Evolutionary conservation across 1,140 invertebrate genomes (phyloP).

Genomic region (Stenopsyche tienmushanensis): DNA sequence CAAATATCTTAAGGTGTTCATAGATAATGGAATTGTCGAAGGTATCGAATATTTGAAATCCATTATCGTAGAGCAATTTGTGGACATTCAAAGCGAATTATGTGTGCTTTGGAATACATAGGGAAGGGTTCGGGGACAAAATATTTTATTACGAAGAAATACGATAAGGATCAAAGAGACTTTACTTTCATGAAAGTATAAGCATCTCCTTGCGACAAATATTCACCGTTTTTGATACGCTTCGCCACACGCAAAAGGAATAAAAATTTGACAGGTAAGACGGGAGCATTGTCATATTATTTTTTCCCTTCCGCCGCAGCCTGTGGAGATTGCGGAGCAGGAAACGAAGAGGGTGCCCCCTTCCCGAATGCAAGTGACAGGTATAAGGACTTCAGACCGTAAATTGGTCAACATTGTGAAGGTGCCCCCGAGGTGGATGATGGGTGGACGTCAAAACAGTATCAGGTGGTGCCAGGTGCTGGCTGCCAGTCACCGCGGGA

Average conservation of each 20-base stretch:
- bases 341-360: not conserved
- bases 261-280: constrained; percentile 28
- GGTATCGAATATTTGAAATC: too few species aligned
- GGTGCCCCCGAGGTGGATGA: not conserved
- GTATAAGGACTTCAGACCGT: constrained; percentile 17
- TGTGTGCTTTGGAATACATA: too few species aligned
- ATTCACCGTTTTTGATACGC: constrained; percentile 13
- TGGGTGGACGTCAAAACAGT: not conserved
- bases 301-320: not conserved
- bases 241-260: constrained; percentile 19
- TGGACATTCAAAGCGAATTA: too few species aligned
- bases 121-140: too few species aligned
- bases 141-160: too few species aligned
- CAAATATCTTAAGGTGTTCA: too few species aligned
- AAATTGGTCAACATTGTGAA: constrained; percentile 30
- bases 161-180: too few species aligned
- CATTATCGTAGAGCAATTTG: too few species aligned
- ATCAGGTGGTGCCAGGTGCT: constrained; percentile 21
- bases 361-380: constrained; percentile 33
- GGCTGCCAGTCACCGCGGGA: not conserved
- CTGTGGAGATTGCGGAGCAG: not conserved
- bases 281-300: constrained; percentile 27
- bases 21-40: too few species aligned
- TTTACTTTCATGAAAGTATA: not conserved
- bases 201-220: constrained; percentile 1